phyloP scores from a whole-genome alignment of 2,113 vertebrate genomes.

The Miniopterus natalensis region DNA sequence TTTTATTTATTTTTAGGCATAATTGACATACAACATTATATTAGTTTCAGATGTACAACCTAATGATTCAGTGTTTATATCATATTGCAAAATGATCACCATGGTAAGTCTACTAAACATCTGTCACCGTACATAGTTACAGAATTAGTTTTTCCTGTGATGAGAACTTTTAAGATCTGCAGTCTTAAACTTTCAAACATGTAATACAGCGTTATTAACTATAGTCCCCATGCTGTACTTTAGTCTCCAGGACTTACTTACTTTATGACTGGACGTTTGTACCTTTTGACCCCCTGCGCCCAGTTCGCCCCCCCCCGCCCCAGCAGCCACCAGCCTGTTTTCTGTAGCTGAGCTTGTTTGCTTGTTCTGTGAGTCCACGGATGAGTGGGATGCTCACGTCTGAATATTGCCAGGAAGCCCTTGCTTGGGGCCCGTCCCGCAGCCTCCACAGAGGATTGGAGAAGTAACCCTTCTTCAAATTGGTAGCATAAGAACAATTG shows the following conservation, averaged over 20 bases:
- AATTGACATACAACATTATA: neutral
- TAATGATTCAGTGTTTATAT: neutral
- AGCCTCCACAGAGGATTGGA: neutral
- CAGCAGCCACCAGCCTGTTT: neutral
- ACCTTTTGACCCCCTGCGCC: neutral
- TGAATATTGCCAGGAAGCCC: neutral
- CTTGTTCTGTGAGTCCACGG: neutral
- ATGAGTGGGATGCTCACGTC: neutral
- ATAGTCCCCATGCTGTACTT: neutral
- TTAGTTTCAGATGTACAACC: neutral
- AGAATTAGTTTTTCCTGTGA: neutral
- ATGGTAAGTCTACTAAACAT: neutral
- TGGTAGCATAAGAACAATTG: conserved; percentile 28
- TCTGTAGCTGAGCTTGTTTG: neutral
- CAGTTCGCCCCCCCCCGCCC: neutral
- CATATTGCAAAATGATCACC: neutral
- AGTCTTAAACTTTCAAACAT: neutral
- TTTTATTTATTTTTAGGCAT: neutral
- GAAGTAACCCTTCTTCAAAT: conserved; percentile 1
- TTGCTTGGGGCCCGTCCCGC: neutral
- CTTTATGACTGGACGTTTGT: neutral
- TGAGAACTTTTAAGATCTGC: neutral
- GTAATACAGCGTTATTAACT: neutral
- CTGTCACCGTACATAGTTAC: neutral
- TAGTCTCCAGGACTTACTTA: neutral